A percentile compares a stretch with the other conserved stretches of the same genome.
Conservation (phyloP, 2,797 vertebrate genomes). For the Lemur catta region DNA sequence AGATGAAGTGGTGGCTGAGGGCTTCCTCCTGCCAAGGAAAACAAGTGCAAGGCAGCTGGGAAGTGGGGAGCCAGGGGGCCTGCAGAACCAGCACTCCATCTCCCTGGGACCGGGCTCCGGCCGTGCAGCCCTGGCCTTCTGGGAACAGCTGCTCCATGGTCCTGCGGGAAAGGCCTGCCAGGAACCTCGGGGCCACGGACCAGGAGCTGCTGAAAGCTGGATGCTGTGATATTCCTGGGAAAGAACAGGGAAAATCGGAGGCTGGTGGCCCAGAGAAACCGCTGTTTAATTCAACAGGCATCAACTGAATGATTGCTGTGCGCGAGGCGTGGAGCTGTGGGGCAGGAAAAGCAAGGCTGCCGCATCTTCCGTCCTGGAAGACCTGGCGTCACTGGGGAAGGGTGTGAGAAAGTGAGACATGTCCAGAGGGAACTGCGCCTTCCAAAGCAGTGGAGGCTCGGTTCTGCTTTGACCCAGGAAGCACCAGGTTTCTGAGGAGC, state of each 20-base stretch:
- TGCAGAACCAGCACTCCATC: constrained; percentile 74
- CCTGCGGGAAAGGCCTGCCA: constrained; percentile 75
- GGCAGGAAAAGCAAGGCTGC: neutral
- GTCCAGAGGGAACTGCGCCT: neutral
- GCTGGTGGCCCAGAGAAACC: constrained; percentile 51
- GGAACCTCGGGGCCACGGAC: constrained; percentile 59
- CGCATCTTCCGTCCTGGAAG: neutral
- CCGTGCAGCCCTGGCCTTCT: constrained; percentile 69
- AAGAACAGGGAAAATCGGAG: constrained; percentile 36
- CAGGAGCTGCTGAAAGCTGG: constrained; percentile 53
- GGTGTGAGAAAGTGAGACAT: neutral
- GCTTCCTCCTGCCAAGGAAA: constrained; percentile 82
- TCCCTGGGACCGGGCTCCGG: constrained; percentile 76
- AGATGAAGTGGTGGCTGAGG: constrained; percentile 82
- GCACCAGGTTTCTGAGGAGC: neutral
- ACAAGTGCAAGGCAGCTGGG: constrained; percentile 82
- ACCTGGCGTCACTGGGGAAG: neutral
- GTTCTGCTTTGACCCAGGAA: neutral
- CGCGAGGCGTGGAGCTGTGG: neutral
- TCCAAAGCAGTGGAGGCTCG: neutral
- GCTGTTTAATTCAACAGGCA: constrained; percentile 30
- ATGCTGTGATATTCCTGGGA: constrained; percentile 53
- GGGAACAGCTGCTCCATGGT: constrained; percentile 70
- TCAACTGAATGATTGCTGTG: neutral
- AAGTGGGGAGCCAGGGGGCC: constrained; percentile 71